Conservation (phyloP, 2,113 vertebrate species). For the Nycticebus coucang region DNA sequence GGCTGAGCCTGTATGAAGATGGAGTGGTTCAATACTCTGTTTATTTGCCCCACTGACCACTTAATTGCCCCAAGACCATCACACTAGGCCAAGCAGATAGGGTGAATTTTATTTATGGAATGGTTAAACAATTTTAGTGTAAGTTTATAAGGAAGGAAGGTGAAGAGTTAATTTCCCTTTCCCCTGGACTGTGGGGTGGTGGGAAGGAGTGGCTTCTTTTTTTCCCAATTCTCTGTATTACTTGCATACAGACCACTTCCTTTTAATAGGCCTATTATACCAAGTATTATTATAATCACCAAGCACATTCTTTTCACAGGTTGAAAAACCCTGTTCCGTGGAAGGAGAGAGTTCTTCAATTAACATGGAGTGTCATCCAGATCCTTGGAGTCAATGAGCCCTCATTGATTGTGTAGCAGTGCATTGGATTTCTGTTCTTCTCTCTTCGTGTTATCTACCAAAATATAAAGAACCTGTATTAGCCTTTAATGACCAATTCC, state of each 20-base stretch:
- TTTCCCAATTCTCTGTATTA: background rate
- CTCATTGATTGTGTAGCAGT: background rate
- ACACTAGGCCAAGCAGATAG: background rate
- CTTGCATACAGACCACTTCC: background rate
- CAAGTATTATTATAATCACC: background rate
- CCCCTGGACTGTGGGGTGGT: background rate
- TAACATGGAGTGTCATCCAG: background rate
- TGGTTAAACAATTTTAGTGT: background rate
- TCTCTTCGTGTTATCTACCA: background rate
- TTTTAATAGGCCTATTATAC: background rate
- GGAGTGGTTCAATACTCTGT: background rate
- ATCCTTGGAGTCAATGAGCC: background rate
- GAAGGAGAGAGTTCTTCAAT: background rate
- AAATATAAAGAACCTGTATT: background rate
- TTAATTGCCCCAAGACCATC: background rate
- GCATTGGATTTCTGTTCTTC: background rate
- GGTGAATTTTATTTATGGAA: background rate
- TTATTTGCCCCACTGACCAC: background rate
- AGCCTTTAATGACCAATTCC: slow-evolving; percentile 3
- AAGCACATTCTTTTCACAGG: background rate
- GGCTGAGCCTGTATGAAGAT: background rate
- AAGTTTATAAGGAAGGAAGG: background rate
- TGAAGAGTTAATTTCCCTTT: background rate
- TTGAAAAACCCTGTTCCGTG: background rate
- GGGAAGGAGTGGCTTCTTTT: background rate